Percentiles rank a stretch among this genome's conserved stretches.
Conservation (phyloP, 2,797 vertebrate species). For the Benthosema pterotum region DNA sequence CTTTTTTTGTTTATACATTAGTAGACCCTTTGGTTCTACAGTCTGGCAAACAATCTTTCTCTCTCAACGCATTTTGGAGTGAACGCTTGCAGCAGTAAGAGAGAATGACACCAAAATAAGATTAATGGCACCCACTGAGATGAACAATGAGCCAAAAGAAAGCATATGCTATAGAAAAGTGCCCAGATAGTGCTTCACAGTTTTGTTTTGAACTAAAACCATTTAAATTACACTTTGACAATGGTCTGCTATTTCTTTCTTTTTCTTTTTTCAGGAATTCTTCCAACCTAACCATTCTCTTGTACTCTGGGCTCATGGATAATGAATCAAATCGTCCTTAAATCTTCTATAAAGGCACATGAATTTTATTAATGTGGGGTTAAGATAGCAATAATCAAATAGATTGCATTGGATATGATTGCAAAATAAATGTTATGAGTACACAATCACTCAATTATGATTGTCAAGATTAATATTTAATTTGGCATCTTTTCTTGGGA, state of each 20-base stretch:
- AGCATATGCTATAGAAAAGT: conserved; percentile 15
- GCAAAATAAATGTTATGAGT: too few relatives aligned
- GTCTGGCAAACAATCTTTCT: conserved; percentile 17
- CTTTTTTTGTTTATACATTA: neutral
- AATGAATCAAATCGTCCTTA: too few relatives aligned
- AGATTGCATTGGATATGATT: too few relatives aligned
- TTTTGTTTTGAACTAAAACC: conserved; percentile 6
- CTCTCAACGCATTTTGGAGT: conserved; percentile 17
- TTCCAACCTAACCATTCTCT: too few relatives aligned
- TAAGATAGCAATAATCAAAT: too few relatives aligned
- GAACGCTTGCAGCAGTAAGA: neutral
- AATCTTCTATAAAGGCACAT: too few relatives aligned
- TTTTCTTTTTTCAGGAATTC: too few relatives aligned
- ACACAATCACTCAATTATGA: too few relatives aligned
- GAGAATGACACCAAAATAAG: conserved; percentile 14
- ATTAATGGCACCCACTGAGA: conserved; percentile 19
- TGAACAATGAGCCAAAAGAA: conserved; percentile 20
- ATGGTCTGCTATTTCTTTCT: neutral
- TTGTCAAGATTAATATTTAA: neutral
- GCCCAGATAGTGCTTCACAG: conserved; percentile 12
- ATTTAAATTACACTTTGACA: neutral
- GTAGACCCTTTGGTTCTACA: conserved; percentile 3
- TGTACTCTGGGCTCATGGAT: too few relatives aligned
- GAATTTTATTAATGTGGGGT: too few relatives aligned
- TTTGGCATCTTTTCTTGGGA: neutral